These are phyloP conservation scores for Bombus picipes DNA, from an alignment of 1,140 invertebrate species.

Conservation along the genomic window DNA sequence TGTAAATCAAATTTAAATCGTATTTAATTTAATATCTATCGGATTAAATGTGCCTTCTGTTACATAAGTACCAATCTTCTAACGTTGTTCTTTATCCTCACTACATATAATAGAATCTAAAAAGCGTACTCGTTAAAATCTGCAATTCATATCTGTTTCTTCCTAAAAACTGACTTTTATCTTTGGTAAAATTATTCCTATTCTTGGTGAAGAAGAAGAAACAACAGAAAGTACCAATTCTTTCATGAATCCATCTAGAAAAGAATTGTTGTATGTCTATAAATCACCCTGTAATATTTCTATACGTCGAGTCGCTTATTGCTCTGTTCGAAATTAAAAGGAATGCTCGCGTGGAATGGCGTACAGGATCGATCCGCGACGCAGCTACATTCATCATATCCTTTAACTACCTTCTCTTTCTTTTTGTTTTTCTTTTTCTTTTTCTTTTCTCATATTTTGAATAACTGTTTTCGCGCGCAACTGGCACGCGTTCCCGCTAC, in stretches of 20 bases:
- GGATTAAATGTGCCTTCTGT: not conserved
- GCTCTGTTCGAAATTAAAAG: not conserved
- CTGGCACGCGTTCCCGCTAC: constrained; percentile 28
- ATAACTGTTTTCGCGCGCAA: not conserved
- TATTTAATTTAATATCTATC: not conserved
- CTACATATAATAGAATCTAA: too few species aligned
- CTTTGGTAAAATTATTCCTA: too few species aligned
- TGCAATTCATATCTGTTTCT: not conserved
- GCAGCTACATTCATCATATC: not conserved
- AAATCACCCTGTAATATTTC: not conserved
- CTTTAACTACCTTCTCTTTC: not conserved
- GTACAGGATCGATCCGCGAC: constrained; percentile 11
- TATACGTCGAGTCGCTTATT: constrained; percentile 8
- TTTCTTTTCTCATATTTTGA: not conserved
- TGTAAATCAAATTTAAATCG: not conserved
- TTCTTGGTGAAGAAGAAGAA: too few species aligned
- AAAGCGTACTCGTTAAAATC: too few species aligned
- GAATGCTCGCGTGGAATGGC: constrained; percentile 33
- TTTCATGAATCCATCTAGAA: not conserved
- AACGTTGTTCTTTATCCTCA: too few species aligned
- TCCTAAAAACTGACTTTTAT: too few species aligned
- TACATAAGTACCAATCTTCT: too few species aligned
- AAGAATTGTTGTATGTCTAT: not conserved
- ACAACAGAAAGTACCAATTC: not conserved
- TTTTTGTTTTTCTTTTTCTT: too few species aligned